Base-by-base conservation (phyloP, 2,797 vertebrate genomes). In the Microctenopoma stevenorrisi region DNA sequence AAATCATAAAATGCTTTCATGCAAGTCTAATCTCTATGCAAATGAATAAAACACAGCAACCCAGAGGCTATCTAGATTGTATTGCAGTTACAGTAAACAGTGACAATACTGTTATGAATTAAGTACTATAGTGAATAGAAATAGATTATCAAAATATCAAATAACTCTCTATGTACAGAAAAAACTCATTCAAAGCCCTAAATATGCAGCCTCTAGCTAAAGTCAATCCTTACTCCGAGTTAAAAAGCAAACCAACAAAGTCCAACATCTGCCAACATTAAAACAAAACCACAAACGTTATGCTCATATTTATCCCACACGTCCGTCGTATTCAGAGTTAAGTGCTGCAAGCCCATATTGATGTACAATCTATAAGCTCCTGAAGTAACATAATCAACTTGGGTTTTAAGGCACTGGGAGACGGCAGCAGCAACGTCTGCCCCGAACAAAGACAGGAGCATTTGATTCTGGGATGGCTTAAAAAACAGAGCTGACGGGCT, bases 371-470 rank as follows among this genome's bases (percentile, higher is more conserved):
- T 81, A 77, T 49, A 75, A 66, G 70, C 79, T 89, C 86, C 82
- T 94, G 94, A 94, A 95, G 92, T 94, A 94, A 95, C 93, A 91
- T 95, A 95, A 28, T 42, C 75, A 65, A 88, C 79, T 79, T 71
- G 50, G 62, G 26, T 95, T 95, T 95, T 98, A 99, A 99, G 97
- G 97, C 97, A 99, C 97, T 96, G 94, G 79, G 74, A 81, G 94
- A 93, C 89, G 95, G 96, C 92, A 93, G 87, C 94, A 94, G 95
- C 92, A 92, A 91, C 91, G 91, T 95, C 95, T 94, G 84, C 78
- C 90, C 85, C 89, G 82, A 90, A 94, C 91, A 93, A 87, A 68
- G 25, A 77, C 49, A 25, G 62, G 81, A 70, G 92, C 94, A 89
- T 84, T 89, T 76, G 38, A 92, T 94, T 92, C 94, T 93, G 92